Evolutionary conservation across 2,797 vertebrate species (phyloP).

Genomic region (Sebastes vulpes): DNA sequence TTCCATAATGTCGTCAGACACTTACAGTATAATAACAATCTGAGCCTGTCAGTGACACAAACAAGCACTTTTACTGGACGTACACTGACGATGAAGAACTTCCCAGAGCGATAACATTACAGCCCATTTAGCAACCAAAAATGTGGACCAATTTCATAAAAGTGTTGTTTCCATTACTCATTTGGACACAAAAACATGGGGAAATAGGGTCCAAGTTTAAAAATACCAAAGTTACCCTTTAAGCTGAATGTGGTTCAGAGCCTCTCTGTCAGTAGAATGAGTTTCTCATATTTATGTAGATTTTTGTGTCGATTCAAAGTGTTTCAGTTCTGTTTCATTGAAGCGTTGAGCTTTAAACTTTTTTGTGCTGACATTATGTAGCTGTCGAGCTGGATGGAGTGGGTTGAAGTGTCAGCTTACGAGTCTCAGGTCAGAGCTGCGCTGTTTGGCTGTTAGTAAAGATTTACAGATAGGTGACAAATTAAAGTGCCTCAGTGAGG

Average conservation of each 20-base stretch:
- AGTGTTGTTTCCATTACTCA: neutral
- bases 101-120: too few species aligned
- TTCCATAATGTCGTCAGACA: too few species aligned
- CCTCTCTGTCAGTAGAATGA: too few species aligned
- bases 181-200: neutral
- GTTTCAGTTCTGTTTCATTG: neutral
- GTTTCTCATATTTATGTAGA: too few species aligned
- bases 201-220: neutral
- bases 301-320: neutral
- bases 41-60: too few species aligned
- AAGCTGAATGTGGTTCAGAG: neutral
- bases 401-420: slow-evolving; percentile 18
- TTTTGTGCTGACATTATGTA: slow-evolving; percentile 2
- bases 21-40: too few species aligned
- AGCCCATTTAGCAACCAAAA: too few species aligned
- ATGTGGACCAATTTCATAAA: neutral
- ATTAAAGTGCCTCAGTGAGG: neutral
- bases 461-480: slow-evolving; percentile 25
- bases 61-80: too few species aligned
- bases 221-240: neutral
- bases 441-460: neutral
- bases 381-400: slow-evolving; percentile 42
- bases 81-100: too few species aligned
- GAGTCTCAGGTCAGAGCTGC: slow-evolving; percentile 51
- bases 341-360: neutral